Evolutionary conservation across 2,797 vertebrate species (phyloP), one percentile per base, ranked within the genome.

Genomic region (Phoxinus dragarum): DNA sequence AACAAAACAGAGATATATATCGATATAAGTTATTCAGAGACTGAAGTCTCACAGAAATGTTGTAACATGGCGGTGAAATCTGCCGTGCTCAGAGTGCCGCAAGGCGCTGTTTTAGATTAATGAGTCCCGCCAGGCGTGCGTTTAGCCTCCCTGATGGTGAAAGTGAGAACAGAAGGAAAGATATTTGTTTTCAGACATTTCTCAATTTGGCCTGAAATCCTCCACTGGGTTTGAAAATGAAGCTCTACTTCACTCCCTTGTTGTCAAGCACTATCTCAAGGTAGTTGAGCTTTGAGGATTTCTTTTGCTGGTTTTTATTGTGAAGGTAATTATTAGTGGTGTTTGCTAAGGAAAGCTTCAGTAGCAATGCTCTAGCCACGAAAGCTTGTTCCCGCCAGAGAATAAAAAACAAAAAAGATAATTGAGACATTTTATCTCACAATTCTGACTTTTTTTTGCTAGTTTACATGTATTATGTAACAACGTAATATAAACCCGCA

Each of bases 101-200:
- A 34, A 79, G 72, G 87, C 69, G 16, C 69, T 66, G 69, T 85
- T 85, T 47, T 68, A 64, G 71, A 84, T 87, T 90, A 89, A 91
- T 90, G 88, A 89, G 86, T 89, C 86, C 84, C 82, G 61, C 49
- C 40, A 87, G 89, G 86, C 56, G 17, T 23, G 72, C 38, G 27
- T 90, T 86, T 87, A 84, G 52, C 78, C 81, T 87, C 69, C 54
- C 85, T 72, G 80, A 88, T 87, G 85, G 73, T 88, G 81, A 84
- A 83, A 79, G 21, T 67, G 68, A 84, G 80, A 86, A 85, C 73
- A 89, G 86, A 88, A 80, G 86, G 85, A 83, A 71, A 81, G 76
- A 68, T 85, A 67, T 88, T 89, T 89, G 88, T 91, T 88, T 86
- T 89, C 23, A 56, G 74, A 86, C 31, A 42, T 82, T 86, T 85